Evolutionary conservation across 1,140 invertebrate genomes (phyloP), one percentile per base, ranked within the genome.

Genomic region (Plutomurus gul): DNA sequence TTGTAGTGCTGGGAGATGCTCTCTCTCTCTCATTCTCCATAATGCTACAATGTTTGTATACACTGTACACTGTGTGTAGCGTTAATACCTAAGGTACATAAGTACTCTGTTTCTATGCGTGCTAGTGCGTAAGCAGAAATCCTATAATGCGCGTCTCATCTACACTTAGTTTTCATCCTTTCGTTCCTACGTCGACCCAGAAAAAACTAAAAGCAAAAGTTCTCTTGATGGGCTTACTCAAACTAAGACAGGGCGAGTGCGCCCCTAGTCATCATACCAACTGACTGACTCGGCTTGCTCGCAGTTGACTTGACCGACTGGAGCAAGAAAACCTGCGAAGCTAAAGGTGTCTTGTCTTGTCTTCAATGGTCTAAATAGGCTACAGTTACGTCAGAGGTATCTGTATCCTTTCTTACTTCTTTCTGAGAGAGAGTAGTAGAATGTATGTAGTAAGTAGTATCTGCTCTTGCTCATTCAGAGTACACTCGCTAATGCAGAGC

Each of bases 151-250:
- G 25, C n/a, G 51, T 13, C 18, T 60, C 51, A 60, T 33, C 51
- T n/a, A 33, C 27, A 33, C 43, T 16, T 56, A 60, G 10, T 30
- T 60, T 33, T 60, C 11, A 43, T 13, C n/a, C 39, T n/a, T 60
- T 49, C 46, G 51, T 60, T 60, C 33, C 25, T 7, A 33, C 13
- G 30, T 65, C 56, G 56, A 65, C 56, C 56, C 56, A 65, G 56
- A 65, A 65, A 65, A 65, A 65, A 60, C 27, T 33, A 60, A 65
- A 65, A 65, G 56, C 30, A 65, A 65, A 65, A 65, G 56, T 65
- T 65, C 13, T 65, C 10, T 43, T n/a, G 56, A 65, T 65, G 56
- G 56, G 13, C 30, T 30, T 8, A 65, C 30, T 65, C 27, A 30
- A 27, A 16, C 36, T 65, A n/a, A 65, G 56, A 65, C 56, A 65